Base-by-base conservation (phyloP, 1,140 invertebrate species). In the Drosophila gunungcola region DNA sequence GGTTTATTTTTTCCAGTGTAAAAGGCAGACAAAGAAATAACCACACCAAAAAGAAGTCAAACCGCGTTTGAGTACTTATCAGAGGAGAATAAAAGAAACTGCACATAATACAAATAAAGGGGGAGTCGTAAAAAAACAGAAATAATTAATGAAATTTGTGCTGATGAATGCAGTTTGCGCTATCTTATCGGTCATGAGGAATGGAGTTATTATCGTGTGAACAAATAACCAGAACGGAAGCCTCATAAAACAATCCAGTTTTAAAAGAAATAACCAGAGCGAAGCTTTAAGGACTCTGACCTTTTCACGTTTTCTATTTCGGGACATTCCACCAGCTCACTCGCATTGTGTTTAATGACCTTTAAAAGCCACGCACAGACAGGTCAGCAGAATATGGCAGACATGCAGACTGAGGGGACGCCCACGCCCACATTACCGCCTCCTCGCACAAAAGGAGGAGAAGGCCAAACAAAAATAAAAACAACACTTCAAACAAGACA, bases 331-430 rank as follows among this genome's bases (percentile, higher is more conserved):
- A 27, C 29, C 29, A 13, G 46, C 46, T 16, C 16, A 21, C 52
- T 29, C 36, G 36, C 70, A 39, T 86, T 86, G 83, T 88, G 64
- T 80, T 84, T 56, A 88, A 88, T 88, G 84, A 88, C 84, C 84
- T 88, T 88, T 88, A 88, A 88, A 81, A 88, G 86, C 73, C 69
- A 88, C 81, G 82, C 80, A 75, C 80, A 88, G 84, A 88, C 80
- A 88, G 84, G 84, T 78, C 84, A 88, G 29, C 63, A 67, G 68
- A 46, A 74, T 62, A 39, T 53, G 73, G 41, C 64, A 78, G 56
- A 74, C 62, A 74, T 49, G 55, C 69, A 65, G 75, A 58, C 61
- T 45, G 53, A 32, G 57, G 57, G 45, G 36, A 29, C 39, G 13
- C 49, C 49, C 63, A 57, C 67, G 60, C 61, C 79, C n/a, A 34